Base-by-base conservation (phyloP, 2,888 invertebrate species). In the Spodoptera picta region DNA sequence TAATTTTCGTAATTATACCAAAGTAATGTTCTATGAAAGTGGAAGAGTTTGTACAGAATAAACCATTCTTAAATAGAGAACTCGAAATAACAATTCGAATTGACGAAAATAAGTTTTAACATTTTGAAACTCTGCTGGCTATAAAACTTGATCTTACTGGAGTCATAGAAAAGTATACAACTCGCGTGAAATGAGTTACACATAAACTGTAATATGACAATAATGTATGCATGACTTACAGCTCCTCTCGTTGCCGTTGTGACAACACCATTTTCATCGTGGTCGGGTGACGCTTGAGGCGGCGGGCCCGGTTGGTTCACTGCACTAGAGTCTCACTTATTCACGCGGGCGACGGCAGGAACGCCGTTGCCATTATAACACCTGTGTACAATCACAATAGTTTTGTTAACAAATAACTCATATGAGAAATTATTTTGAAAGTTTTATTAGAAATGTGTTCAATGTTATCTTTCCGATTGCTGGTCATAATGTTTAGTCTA, bases 201-300 rank as follows among this genome's bases (percentile, higher is more conserved):
- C 45, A 48, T 27, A 52, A n/a, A 53, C 36, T 10, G 44, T 11
- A n/a, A 47, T 50, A 43, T 44, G 48, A 53, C 43, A 60, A 45
- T 67, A 60, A 45, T 57, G 53, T 45, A 48, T 60, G 51, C 60
- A 71, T 62, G 84, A 98, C 99, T 98, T 95, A 99, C 99, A 99
- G 97, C 97, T 99, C 99, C 97, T 99, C 99, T 96, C 98, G 98
- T 97, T 99, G 99, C 96, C 99, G 98, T 97, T 99, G 99, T 95
- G 99, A 99, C 96, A 99, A 97, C 96, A 99, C 99, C 99, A 99
- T 99, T 98, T 98, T 98, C 98, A 98, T 98, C 95, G 96, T 97
- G 96, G 95, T 95, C 88, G 95, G 89, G 83, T 90, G 85, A 86
- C 86, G 84, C 88, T 86, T 82, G 86, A 87, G 89, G 88, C 91